These are phyloP conservation scores for Beris chalybata DNA, from an alignment of 2,888 invertebrate species.

Conservation along the genomic window DNA sequence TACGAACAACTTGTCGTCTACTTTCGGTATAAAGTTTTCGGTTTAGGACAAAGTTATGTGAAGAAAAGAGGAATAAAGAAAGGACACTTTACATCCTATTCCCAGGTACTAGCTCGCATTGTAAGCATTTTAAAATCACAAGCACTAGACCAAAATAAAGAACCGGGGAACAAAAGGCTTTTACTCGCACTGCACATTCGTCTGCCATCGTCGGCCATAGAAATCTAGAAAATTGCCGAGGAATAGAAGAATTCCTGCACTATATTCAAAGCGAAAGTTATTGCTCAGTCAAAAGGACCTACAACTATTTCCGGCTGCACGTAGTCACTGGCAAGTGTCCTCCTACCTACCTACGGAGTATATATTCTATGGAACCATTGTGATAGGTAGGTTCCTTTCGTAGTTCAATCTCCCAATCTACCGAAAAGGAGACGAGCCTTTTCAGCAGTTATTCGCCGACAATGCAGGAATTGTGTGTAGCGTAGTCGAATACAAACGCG, in stretches of 20 bases:
- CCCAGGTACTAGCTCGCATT: conserved; percentile 8
- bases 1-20: not conserved
- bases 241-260: conserved; percentile 10
- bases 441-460: no score
- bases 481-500: no score
- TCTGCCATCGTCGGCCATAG: not conserved
- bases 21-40: not conserved
- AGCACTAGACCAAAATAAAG: conserved; percentile 20
- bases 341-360: no score
- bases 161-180: conserved; percentile 28
- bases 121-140: conserved; percentile 15
- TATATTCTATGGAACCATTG: no score
- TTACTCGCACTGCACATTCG: conserved; percentile 23
- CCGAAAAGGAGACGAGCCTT: no score
- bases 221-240: not conserved
- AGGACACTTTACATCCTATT: conserved; percentile 21
- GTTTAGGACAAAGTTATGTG: no score
- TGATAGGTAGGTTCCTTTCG: no score
- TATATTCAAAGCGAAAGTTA: conserved; percentile 20
- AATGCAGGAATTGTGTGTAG: no score
- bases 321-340: no score
- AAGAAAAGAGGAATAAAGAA: not conserved
- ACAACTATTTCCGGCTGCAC: no score
- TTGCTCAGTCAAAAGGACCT: conserved; percentile 16
- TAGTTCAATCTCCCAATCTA: no score